phyloP scores from a whole-genome alignment of 1,140 invertebrate species.

The Scaptomyza montana region DNA sequence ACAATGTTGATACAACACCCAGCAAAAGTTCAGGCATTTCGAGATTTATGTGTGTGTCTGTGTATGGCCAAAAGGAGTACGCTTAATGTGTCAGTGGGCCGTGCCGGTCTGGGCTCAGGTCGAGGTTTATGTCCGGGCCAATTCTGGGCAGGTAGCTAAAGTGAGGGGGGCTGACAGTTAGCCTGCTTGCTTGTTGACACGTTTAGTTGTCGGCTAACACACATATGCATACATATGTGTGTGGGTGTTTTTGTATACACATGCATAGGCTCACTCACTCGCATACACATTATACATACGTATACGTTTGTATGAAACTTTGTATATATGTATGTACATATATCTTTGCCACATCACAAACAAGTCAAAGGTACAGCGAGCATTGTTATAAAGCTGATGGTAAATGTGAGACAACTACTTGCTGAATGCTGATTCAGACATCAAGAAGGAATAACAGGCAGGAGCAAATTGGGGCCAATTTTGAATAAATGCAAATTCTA shows the following conservation, averaged over 20 bases:
- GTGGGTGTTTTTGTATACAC: too few relatives aligned
- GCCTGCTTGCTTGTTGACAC: slow-evolving; percentile 75
- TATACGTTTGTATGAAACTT: background rate
- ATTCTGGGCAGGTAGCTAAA: slow-evolving; percentile 39
- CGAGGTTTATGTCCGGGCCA: slow-evolving; percentile 33
- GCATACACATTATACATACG: slow-evolving; percentile 3
- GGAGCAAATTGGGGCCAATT: background rate
- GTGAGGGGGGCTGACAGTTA: slow-evolving; percentile 51
- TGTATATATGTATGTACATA: slow-evolving; percentile 22
- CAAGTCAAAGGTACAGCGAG: slow-evolving; percentile 72
- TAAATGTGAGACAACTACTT: slow-evolving; percentile 43
- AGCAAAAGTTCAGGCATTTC: slow-evolving; percentile 12
- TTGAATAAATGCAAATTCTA: slow-evolving; percentile 65
- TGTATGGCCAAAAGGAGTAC: slow-evolving; percentile 62
- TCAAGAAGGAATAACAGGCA: background rate
- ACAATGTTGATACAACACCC: slow-evolving; percentile 40
- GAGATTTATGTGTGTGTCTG: slow-evolving; percentile 44
- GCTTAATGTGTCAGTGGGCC: slow-evolving; percentile 73
- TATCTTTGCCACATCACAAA: slow-evolving; percentile 67
- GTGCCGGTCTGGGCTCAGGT: slow-evolving; percentile 5
- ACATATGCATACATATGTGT: slow-evolving; percentile 11
- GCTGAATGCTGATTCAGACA: slow-evolving; percentile 1
- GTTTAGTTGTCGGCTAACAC: slow-evolving; percentile 64
- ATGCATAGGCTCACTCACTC: slow-evolving; percentile 9
- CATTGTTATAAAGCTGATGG: slow-evolving; percentile 70